A percentile compares a stretch with the other conserved stretches of the same genome.
These are phyloP conservation scores for Agonum fuliginosum DNA, from an alignment of 2,888 invertebrate genomes.

Conservation along the genomic window DNA sequence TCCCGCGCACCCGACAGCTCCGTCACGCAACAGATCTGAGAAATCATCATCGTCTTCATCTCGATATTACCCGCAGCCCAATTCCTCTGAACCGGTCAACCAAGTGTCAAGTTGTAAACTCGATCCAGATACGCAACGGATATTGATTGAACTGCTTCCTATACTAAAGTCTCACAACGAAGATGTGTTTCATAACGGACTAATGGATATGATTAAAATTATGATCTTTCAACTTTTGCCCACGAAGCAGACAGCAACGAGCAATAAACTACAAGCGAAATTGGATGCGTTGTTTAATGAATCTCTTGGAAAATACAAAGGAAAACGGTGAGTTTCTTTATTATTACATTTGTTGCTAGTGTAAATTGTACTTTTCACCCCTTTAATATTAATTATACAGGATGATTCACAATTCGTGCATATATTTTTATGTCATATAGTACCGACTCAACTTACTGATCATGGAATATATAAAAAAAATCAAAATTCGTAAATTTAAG, in stretches of 20 bases:
- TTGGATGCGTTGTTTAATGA: conserved; percentile 71
- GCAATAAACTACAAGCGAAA: conserved; percentile 72
- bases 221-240: conserved; percentile 72
- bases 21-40: conserved; percentile 49
- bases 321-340: conserved; percentile 70
- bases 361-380: too few relatives aligned
- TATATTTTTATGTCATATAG: too few relatives aligned
- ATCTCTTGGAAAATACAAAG: conserved; percentile 71
- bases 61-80: conserved; percentile 19
- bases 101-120: conserved; percentile 52
- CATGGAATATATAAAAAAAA: too few relatives aligned
- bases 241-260: conserved; percentile 68
- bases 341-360: background rate
- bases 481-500: too few relatives aligned
- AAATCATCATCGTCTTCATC: conserved; percentile 43
- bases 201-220: conserved; percentile 74
- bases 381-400: too few relatives aligned
- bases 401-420: too few relatives aligned
- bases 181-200: conserved; percentile 74
- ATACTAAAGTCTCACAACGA: conserved; percentile 76
- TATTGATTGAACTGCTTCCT: conserved; percentile 75
- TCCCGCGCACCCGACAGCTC: conserved; percentile 23
- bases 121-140: conserved; percentile 67
- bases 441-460: too few relatives aligned
- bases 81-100: conserved; percentile 22